A percentile compares a stretch with the other conserved stretches of the same genome.
These are phyloP conservation scores for Megaceryle maxima DNA, from an alignment of 2,113 vertebrate genomes.

Conservation along the genomic window DNA sequence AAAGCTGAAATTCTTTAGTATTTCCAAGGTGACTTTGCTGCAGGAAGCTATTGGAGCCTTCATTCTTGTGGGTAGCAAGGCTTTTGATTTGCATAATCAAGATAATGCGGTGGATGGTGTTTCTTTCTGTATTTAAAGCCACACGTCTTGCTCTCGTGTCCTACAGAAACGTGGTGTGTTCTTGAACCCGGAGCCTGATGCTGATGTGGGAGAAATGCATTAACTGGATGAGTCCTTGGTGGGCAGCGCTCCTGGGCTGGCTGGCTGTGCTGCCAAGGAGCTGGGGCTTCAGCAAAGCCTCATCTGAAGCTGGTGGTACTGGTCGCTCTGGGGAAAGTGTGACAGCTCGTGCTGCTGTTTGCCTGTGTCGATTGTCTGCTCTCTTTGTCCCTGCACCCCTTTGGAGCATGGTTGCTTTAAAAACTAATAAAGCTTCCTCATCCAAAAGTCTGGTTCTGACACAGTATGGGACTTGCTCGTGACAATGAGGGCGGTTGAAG, in stretches of 20 bases:
- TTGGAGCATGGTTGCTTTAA: not conserved
- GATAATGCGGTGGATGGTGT: not conserved
- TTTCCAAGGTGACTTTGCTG: slow-evolving; percentile 3
- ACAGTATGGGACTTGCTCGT: not conserved
- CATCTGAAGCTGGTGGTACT: accelerated
- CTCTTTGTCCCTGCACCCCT: not conserved
- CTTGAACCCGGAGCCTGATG: accelerated
- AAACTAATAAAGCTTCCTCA: not conserved
- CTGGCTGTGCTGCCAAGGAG: not conserved
- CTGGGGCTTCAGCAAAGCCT: not conserved
- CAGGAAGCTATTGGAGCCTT: not conserved
- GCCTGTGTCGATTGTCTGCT: accelerated
- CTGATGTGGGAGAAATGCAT: not conserved
- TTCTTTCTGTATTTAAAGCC: not conserved
- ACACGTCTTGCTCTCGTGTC: not conserved
- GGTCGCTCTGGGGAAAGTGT: not conserved
- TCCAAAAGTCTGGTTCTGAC: not conserved
- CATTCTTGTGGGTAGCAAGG: not conserved
- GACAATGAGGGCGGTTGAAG: not conserved
- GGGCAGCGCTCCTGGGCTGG: not conserved
- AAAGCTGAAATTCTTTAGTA: not conserved
- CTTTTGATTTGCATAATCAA: not conserved
- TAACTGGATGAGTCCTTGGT: not conserved
- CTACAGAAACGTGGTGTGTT: not conserved
- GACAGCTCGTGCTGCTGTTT: not conserved